These are phyloP conservation scores for Wiebesia pumilae DNA, from an alignment of 1,140 invertebrate genomes.

Conservation along the genomic window DNA sequence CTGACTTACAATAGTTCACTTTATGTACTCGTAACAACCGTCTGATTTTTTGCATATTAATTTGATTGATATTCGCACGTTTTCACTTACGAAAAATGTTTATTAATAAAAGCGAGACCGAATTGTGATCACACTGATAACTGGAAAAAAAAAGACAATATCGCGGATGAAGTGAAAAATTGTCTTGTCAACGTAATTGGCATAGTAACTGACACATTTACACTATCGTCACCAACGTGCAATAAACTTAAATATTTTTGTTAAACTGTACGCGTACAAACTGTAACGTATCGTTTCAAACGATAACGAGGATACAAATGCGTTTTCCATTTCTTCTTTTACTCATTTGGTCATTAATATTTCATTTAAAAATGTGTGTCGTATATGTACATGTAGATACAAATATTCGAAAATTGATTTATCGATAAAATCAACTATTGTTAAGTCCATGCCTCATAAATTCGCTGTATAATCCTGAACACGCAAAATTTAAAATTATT, in stretches of 20 bases:
- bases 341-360: not conserved
- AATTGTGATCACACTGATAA: not conserved
- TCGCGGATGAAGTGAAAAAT: not conserved
- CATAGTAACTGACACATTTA: not conserved
- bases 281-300: not conserved
- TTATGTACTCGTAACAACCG: not conserved
- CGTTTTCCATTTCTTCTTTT: not conserved
- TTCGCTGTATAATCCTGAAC: slow-evolving; percentile 13
- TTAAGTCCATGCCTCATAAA: not conserved
- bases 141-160: not conserved
- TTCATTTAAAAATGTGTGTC: not conserved
- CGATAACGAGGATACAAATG: not conserved
- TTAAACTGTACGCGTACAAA: too few species aligned
- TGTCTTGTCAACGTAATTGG: not conserved
- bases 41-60: not conserved
- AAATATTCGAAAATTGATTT: not conserved
- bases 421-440: not conserved
- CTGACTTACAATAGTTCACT: not conserved
- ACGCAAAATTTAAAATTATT: slow-evolving; percentile 9
- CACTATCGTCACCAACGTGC: not conserved
- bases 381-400: too few species aligned
- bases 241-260: too few species aligned
- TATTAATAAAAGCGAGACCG: not conserved
- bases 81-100: not conserved
- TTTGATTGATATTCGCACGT: not conserved